phyloP scores from a whole-genome alignment of 2,888 invertebrate genomes.

The Creontiades dilutus region DNA sequence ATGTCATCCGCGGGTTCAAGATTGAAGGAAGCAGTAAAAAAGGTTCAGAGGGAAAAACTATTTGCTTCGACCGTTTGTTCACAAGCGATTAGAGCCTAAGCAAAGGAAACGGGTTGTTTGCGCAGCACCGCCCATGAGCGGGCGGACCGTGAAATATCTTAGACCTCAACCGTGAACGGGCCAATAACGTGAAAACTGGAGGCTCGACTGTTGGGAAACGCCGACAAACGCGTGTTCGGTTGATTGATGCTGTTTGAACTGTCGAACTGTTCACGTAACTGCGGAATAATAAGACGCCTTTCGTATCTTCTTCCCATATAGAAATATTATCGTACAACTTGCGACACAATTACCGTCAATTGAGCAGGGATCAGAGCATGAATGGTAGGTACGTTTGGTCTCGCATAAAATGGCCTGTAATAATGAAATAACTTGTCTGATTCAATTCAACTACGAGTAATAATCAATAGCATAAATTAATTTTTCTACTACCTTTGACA shows the following conservation, averaged over 20 bases:
- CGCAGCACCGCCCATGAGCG: constrained; percentile 3
- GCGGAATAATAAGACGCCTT: no score
- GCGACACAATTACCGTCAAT: no score
- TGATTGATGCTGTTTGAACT: constrained; percentile 9
- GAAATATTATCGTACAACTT: no score
- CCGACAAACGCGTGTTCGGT: not conserved
- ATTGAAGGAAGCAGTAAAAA: constrained; percentile 28
- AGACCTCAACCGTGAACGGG: constrained; percentile 26
- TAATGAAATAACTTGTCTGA: no score
- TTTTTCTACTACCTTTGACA: no score
- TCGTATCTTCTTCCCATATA: no score
- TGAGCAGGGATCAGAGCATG: no score
- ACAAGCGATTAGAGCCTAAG: constrained; percentile 9
- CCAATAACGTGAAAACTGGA: constrained; percentile 28
- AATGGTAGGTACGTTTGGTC: no score
- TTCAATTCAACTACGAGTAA: no score
- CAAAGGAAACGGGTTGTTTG: constrained; percentile 30
- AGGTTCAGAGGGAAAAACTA: not conserved
- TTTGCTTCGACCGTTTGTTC: constrained; percentile 19
- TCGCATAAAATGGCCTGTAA: no score
- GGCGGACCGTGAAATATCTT: not conserved
- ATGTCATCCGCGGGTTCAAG: constrained; percentile 9
- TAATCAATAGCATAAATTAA: no score
- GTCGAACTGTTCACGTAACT: not conserved
- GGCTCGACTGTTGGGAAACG: not conserved